phyloP scores from a whole-genome alignment of 2,888 invertebrate genomes.

The Papilio elwesi region DNA sequence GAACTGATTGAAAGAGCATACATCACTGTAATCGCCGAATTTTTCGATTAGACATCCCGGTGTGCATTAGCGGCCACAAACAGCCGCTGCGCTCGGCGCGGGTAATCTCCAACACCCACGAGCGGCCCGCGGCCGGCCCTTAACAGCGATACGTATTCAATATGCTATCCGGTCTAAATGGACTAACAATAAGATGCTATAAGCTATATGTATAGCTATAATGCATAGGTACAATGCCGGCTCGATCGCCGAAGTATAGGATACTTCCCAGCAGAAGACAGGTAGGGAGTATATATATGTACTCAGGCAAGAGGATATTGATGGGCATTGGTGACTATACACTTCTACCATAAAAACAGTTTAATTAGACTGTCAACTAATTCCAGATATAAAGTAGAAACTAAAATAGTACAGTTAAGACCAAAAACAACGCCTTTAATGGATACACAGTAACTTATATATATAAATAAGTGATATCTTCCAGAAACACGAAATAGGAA shows the following conservation, averaged over 20 bases:
- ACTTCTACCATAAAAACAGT: too few species aligned
- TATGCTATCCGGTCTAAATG: not conserved
- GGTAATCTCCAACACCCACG: conserved; percentile 68
- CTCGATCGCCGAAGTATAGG: too few species aligned
- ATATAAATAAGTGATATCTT: not conserved
- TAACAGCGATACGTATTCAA: conserved; percentile 19
- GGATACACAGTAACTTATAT: not conserved
- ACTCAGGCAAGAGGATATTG: too few species aligned
- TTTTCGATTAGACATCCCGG: conserved; percentile 60
- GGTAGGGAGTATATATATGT: too few species aligned
- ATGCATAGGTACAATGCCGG: not conserved
- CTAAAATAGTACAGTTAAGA: not conserved
- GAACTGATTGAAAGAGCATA: conserved; percentile 37
- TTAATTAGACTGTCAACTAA: too few species aligned
- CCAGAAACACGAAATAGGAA: not conserved
- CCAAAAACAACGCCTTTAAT: not conserved
- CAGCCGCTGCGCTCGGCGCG: conserved; percentile 51
- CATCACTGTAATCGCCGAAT: conserved; percentile 52
- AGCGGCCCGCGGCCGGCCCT: conserved; percentile 8
- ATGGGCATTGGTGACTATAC: too few species aligned
- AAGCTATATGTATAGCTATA: not conserved
- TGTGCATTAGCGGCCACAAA: conserved; percentile 59
- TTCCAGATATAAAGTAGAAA: too few species aligned
- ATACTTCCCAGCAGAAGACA: too few species aligned
- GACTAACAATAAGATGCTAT: conserved; percentile 24